Base-by-base conservation (phyloP, 2,888 invertebrate species). In the Ptychoptera contaminata region DNA sequence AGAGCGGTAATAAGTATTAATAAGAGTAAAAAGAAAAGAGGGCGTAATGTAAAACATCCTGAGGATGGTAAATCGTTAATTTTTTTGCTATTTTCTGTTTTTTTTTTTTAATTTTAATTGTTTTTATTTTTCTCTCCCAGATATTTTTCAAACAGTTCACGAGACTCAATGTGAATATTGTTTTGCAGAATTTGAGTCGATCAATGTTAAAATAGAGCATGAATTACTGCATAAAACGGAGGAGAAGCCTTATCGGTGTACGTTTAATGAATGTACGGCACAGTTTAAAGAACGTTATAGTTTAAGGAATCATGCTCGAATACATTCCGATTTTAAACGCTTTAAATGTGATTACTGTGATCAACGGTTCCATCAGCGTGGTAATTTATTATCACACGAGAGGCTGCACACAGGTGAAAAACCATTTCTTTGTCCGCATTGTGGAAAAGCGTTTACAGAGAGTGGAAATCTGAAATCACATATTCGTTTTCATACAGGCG, bases 341-440 rank as follows among this genome's bases (percentile, higher is more conserved):
- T 50, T 43, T 35, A 49, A 50, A 39, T 50, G 50, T 37, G 43
- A 43, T 2, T 50, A 45, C 37, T 50, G 50, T 41, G 46, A 45
- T 12, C 47, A 50, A 16, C 41, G 48, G 32, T 50, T 49, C 31
- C 47, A 49, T 38, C 49, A 49, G 38, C 40, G 44, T 5, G 47
- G 49, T 9, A 50, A 50, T 40, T 43, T 45, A 31, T 46, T 38
- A 30, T 45, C 49, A 12, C 50, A 50, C 36, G 50, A 50, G 40
- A 32, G 50, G 16, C 43, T 44, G 14, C 50, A 50, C 16, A 50
- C 50, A 2, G 49, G 49, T 39, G 50, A 49, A 38, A 49, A 49
- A 35, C 50, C 50, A 12, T 50, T 44, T 39, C 30, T 49, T 8
- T 50, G 50, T 35, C 46, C 47, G 2, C 47, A 49, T 38, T 50